Evolutionary conservation across 2,888 invertebrate genomes (phyloP), one percentile per base, ranked within the genome.

Genomic region (Scaptomyza flava): DNA sequence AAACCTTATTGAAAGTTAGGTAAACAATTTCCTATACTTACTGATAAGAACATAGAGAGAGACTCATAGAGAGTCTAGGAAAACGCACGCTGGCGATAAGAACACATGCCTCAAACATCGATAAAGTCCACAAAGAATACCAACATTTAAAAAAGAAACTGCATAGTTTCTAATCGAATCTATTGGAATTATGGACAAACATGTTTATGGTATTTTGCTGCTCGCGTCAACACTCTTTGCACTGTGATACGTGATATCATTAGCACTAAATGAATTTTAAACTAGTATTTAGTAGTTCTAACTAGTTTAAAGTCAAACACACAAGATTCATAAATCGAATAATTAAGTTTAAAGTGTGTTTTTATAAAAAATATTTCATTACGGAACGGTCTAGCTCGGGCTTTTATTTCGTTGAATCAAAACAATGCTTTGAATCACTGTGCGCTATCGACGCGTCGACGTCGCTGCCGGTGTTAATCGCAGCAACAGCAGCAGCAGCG

Each of bases 81-180:
- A 17, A 33, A 38, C 30, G 31, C 30, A 43, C n/a, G 27, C 27
- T 8, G 20, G 43, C 41, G 72, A 68, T 66, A 76, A 78, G 75
- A 43, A 69, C 46, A 17, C 51, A 52, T 52, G 30, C 50, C 38
- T 33, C 42, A 54, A 67, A 72, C 64, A 72, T 81, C 79, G 79
- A 81, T 77, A 81, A 72, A 72, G 78, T 63, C 53, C 70, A 64
- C 41, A 72, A 68, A 51, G 31, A 57, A 60, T 70, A 78, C 68
- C 53, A 59, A 50, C 63, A 52, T 56, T 79, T 65, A 54, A 68
- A 75, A 82, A 75, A n/a, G n/a, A n/a, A 38, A 38, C 7, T 14
- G 14, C 67, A 68, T 61, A 81, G 63, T 59, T 59, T 38, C 38
- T 51, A 46, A 51, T 33, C 23, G 30, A 36, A 45, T 12, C 53